Base-by-base conservation (phyloP, 1,140 invertebrate species). In the Elysia chlorotica region DNA sequence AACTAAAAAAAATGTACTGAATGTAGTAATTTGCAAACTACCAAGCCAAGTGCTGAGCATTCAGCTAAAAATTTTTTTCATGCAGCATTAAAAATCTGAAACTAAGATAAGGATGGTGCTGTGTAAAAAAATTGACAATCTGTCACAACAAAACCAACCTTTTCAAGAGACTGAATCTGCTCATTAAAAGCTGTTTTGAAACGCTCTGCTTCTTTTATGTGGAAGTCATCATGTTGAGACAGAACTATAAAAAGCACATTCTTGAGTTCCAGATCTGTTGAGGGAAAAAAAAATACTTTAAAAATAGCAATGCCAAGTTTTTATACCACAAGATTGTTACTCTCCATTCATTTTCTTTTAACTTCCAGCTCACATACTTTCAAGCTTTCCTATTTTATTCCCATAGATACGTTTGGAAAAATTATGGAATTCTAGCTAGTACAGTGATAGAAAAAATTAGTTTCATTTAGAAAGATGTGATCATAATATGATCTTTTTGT, bases 201-300 rank as follows among this genome's bases (percentile, higher is more conserved):
- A 41, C 48, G 14, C 36, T 23, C 23, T 38, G 63, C 36, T 35
- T 41, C 30, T 2, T 23, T 1, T 10, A 19, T 38, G 48, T 65
- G 63, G n/a, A 65, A 65, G 19, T 65, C 63, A 65, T 65, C 48
- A 6, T 30, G 23, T 28, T 65, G 63, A 1, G 63, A 65, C 36
- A 65, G 25, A 1, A 65, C 37, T 41, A 65, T 41, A 65, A 65
- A 65, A n/a, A 65, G 25, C 6, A 65, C 48, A 21, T 62, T 35
- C 25, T 62, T 62, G 19, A 33, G 2, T 35, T 62, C 17, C n/a
- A 33, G 23, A 62, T 35, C 59, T 62, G 31, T 33, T 33, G 28
- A 17, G 23, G 23, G 2, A 61, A 61, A 14, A 5, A 28, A 31
- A 30, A 25, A 61, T n/a, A n/a, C n/a, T n/a, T n/a, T n/a, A n/a